Percentiles rank a stretch among this genome's conserved stretches.
phyloP scores from a whole-genome alignment of 2,797 vertebrate species.

The Heteromormyrus szaboi region DNA sequence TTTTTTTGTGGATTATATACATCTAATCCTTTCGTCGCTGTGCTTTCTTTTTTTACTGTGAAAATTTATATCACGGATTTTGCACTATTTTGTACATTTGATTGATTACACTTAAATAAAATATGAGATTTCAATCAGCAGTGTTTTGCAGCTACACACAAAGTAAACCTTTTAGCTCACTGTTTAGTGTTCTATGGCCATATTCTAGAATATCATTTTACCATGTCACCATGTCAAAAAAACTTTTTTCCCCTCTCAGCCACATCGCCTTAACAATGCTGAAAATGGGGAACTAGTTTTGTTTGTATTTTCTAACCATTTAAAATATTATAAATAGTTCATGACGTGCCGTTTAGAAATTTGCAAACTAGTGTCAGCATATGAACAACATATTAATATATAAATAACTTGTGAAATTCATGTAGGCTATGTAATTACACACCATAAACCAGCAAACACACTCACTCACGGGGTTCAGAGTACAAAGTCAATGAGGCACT shows the following conservation, averaged over 20 bases:
- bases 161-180: not conserved
- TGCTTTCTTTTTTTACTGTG: not conserved
- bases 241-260: not conserved
- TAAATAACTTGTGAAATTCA: not conserved
- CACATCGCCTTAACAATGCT: not conserved
- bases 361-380: not conserved
- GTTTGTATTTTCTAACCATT: not conserved
- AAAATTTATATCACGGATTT: not conserved
- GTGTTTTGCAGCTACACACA: not conserved
- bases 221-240: not conserved
- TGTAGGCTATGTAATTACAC: not conserved
- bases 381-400: not conserved
- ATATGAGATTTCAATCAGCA: not conserved
- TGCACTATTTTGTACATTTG: conserved; percentile 3
- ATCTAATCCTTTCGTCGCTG: not conserved
- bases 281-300: not conserved
- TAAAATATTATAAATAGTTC: not conserved
- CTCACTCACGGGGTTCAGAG: not conserved
- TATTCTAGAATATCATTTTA: not conserved
- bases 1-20: not conserved
- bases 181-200: not conserved
- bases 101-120: conserved; percentile 12
- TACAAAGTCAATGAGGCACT: not conserved
- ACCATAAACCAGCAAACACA: not conserved
- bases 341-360: not conserved